Percentiles rank a stretch among this genome's conserved stretches.
Conservation (phyloP, 2,888 invertebrate species). For the Hirtodrosophila trivittata region DNA sequence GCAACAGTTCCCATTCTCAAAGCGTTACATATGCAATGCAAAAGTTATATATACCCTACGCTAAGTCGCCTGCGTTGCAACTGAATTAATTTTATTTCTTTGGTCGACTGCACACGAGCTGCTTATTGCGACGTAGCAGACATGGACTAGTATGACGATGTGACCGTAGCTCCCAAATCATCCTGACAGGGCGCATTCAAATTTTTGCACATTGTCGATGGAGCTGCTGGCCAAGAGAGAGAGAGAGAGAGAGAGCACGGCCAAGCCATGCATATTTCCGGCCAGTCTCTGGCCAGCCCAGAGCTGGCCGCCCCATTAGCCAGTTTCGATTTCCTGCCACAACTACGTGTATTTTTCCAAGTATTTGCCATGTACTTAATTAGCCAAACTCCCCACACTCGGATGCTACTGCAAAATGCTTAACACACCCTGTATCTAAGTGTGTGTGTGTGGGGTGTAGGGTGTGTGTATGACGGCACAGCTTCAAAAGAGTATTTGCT, state of each 20-base stretch:
- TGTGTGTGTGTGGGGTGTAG: conserved; percentile 1
- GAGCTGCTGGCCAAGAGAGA: conserved; percentile 58
- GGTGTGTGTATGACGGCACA: conserved; percentile 35
- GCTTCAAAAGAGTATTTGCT: conserved; percentile 48
- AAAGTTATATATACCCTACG: neutral
- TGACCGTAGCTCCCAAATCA: conserved; percentile 51
- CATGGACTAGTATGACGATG: conserved; percentile 10
- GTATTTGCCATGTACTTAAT: conserved; percentile 70
- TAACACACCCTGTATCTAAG: conserved; percentile 30
- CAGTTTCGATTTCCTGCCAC: conserved; percentile 66
- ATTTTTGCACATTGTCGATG: conserved; percentile 51
- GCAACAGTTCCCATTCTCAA: no score
- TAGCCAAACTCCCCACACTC: conserved; percentile 42
- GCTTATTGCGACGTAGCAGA: no score
- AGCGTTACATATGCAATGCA: neutral
- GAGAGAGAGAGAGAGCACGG: no score
- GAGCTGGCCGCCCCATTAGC: conserved; percentile 45
- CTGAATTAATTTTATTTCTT: conserved; percentile 65
- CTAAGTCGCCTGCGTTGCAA: conserved; percentile 47
- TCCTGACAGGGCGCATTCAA: conserved; percentile 72
- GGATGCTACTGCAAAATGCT: conserved; percentile 40
- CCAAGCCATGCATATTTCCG: conserved; percentile 77
- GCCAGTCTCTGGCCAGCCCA: conserved; percentile 64
- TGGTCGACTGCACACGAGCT: conserved; percentile 70
- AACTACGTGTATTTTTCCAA: conserved; percentile 45